A percentile compares a stretch with the other conserved stretches of the same genome.
These are phyloP conservation scores for Xerus rutilus DNA, from an alignment of 2,797 vertebrate species.

Conservation along the genomic window DNA sequence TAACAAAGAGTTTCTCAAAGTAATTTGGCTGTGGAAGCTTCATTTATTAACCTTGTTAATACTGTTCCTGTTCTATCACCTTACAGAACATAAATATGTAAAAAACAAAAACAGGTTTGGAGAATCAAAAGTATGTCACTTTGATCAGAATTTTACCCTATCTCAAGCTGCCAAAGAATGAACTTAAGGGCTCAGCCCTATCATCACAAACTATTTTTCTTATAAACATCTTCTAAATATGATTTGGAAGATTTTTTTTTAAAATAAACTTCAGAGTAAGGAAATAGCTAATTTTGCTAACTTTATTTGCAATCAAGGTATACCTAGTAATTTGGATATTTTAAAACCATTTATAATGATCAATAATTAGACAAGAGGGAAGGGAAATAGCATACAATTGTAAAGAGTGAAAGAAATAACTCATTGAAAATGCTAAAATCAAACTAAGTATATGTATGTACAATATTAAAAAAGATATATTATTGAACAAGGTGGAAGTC, in stretches of 20 bases:
- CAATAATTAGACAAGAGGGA: neutral
- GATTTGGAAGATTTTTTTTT: neutral
- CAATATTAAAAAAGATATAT: neutral
- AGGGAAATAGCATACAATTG: neutral
- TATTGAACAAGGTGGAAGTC: neutral
- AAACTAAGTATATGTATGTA: neutral
- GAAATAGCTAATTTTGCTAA: neutral
- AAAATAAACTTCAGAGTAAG: slow-evolving; percentile 1
- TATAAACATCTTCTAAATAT: neutral
- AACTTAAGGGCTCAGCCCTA: neutral
- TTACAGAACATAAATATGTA: neutral
- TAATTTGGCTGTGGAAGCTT: neutral
- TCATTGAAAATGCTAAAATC: neutral
- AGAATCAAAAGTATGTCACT: neutral
- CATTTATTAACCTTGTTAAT: neutral
- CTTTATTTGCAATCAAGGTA: neutral
- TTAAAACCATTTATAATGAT: neutral
- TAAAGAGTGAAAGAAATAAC: neutral
- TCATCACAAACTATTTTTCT: neutral
- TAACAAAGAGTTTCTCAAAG: neutral
- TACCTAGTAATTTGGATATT: neutral
- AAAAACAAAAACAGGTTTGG: neutral
- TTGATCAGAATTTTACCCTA: neutral
- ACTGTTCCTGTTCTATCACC: too few species aligned
- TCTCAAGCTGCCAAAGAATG: neutral